These are phyloP conservation scores for Pseudonaja textilis DNA, from an alignment of 2,113 vertebrate genomes.

Conservation along the genomic window DNA sequence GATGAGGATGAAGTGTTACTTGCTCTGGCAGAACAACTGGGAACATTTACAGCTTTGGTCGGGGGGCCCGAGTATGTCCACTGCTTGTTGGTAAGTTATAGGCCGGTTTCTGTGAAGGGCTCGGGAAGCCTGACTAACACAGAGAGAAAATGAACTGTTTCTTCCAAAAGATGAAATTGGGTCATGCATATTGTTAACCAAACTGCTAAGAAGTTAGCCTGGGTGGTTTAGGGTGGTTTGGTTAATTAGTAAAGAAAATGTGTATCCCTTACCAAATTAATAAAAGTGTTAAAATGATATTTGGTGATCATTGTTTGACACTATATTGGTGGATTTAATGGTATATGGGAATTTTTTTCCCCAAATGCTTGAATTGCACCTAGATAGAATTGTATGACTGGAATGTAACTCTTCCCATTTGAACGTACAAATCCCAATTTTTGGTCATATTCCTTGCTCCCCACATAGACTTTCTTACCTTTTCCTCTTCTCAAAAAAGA, in stretches of 20 bases:
- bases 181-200: not conserved
- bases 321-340: not conserved
- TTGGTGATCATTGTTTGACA: not conserved
- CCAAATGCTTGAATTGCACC: not conserved
- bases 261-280: not conserved
- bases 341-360: too few species aligned
- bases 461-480: not conserved
- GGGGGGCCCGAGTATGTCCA: slow-evolving; percentile 73
- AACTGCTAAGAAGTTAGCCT: not conserved
- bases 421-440: not conserved
- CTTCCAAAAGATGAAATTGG: not conserved
- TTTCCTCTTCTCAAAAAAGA: not conserved
- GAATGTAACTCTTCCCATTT: not conserved
- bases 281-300: not conserved
- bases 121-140: not conserved
- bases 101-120: not conserved
- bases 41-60: slow-evolving; percentile 71
- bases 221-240: not conserved
- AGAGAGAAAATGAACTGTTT: not conserved
- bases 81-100: slow-evolving; percentile 69
- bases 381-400: not conserved
- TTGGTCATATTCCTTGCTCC: not conserved
- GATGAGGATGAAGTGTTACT: slow-evolving; percentile 75
- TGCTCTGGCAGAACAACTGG: slow-evolving; percentile 73
- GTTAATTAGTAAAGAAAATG: not conserved